Conservation (phyloP, 1,140 invertebrate genomes). For the Microplitis mediator region DNA sequence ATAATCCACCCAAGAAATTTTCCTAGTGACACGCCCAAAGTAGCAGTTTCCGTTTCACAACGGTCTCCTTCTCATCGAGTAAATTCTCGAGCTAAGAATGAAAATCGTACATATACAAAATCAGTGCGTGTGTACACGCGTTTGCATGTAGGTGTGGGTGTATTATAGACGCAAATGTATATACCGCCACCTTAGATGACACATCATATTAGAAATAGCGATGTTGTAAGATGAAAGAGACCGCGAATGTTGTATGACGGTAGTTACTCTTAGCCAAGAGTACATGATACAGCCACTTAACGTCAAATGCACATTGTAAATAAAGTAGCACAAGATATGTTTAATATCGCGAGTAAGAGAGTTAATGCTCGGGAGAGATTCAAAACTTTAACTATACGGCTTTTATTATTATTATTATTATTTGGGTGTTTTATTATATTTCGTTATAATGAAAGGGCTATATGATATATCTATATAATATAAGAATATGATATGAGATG, state of each 20-base stretch:
- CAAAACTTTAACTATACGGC: neutral
- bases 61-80: neutral
- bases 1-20: slow-evolving; percentile 11
- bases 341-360: no score
- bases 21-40: slow-evolving; percentile 7
- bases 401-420: no score
- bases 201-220: slow-evolving; percentile 14
- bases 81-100: neutral
- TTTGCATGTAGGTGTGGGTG: neutral
- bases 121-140: neutral
- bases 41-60: neutral
- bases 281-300: slow-evolving; percentile 14
- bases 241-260: slow-evolving; percentile 3
- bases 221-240: slow-evolving; percentile 7
- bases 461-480: no score
- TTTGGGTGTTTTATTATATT: neutral
- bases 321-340: neutral
- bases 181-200: neutral
- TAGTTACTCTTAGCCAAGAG: neutral
- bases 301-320: slow-evolving; percentile 10
- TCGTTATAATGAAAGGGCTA: no score
- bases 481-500: no score
- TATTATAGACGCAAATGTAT: neutral
- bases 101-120: neutral
- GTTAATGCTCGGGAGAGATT: neutral